Percentiles rank a stretch among this genome's conserved stretches.
Evolutionary conservation across 2,113 vertebrate genomes (phyloP).

Genomic region (Leucosticte australis): DNA sequence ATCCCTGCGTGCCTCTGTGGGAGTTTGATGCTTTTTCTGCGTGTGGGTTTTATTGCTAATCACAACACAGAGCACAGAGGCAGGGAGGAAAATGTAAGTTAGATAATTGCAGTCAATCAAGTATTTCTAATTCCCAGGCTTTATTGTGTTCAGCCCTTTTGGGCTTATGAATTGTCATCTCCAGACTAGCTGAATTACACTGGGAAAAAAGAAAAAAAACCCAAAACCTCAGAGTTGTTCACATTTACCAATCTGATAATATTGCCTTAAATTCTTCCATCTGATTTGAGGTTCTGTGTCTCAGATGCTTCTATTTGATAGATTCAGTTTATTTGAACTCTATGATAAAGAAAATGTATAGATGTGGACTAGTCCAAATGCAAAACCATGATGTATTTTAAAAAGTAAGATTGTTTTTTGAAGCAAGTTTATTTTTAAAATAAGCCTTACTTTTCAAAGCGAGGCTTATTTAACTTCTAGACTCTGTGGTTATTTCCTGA

Average conservation of each 20-base stretch:
- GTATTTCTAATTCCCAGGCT: background rate
- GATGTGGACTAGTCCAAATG: background rate
- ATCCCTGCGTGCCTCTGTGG: background rate
- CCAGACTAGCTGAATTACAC: background rate
- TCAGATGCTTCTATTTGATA: background rate
- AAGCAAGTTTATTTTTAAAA: background rate
- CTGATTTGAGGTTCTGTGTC: background rate
- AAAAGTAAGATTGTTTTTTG: background rate
- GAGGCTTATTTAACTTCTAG: background rate
- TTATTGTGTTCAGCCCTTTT: background rate
- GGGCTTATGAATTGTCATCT: slow-evolving; percentile 1
- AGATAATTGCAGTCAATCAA: background rate
- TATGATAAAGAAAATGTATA: background rate
- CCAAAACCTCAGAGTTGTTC: background rate
- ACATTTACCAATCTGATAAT: background rate
- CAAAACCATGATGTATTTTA: background rate
- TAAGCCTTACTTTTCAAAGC: background rate
- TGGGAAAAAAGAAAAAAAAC: background rate
- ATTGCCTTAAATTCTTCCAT: background rate
- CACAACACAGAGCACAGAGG: background rate
- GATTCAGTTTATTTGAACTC: background rate
- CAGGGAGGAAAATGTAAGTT: background rate
- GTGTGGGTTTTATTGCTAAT: slow-evolving; percentile 12
- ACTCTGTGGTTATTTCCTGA: background rate
- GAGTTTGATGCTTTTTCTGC: background rate